These are phyloP conservation scores for Psittacula cyanocephala DNA, from an alignment of 2,113 vertebrate genomes.

Conservation along the genomic window DNA sequence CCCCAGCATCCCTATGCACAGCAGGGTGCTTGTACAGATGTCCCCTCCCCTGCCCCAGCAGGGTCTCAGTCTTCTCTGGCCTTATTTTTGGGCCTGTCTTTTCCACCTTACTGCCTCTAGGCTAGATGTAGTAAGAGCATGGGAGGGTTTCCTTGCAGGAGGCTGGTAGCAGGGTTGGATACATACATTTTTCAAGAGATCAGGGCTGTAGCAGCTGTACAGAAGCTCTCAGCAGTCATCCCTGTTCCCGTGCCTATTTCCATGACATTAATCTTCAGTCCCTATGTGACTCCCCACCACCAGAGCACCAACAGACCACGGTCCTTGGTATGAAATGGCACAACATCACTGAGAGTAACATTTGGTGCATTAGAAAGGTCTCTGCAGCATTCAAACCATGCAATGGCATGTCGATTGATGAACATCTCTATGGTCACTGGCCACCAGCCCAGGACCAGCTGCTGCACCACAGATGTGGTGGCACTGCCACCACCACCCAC, in stretches of 20 bases:
- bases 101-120: not conserved
- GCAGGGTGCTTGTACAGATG: not conserved
- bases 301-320: too few species aligned
- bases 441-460: not conserved
- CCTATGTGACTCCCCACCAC: not conserved
- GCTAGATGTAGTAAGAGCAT: not conserved
- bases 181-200: fast-evolving
- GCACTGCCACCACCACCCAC: fast-evolving
- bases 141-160: not conserved
- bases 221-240: not conserved
- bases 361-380: not conserved
- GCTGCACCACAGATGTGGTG: not conserved
- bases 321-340: not conserved
- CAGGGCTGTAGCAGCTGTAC: fast-evolving
- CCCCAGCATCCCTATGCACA: fast-evolving
- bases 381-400: not conserved
- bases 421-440: fast-evolving
- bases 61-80: not conserved
- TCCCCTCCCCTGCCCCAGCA: not conserved
- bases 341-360: not conserved
- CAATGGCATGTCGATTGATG: not conserved
- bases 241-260: not conserved
- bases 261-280: not conserved
- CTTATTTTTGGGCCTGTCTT: not conserved
- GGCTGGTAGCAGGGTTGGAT: not conserved